Evolutionary conservation across 2,113 vertebrate species (phyloP), one percentile per base, ranked within the genome.

Genomic region (Crocuta crocuta): DNA sequence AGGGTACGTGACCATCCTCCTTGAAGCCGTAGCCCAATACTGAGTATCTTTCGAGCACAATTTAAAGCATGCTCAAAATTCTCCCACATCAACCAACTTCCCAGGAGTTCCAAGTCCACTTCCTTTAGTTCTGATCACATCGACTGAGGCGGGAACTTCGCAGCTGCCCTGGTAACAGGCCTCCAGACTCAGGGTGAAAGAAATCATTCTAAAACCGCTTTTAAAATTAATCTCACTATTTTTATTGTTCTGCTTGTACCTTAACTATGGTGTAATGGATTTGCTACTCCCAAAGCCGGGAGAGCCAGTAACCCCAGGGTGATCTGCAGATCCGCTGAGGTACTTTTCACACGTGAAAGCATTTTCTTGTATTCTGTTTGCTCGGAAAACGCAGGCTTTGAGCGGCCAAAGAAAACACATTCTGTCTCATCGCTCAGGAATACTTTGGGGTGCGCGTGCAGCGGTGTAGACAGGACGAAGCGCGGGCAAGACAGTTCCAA

Each of bases 211-310:
- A 95, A 97, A 97, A 96, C 45, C 80, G 48, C 19, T 17, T 55
- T 89, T 81, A 82, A 86, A 98, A 98, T 85, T 65, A 98, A 97
- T 91, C 94, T 97, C 92, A 91, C 79, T 91, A 28, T 17, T 73
- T 90, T 95, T 93, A 96, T 94, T 94, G 76, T 92, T 97, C 95
- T 70, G 92, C 82, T 92, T 97, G 98, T 87, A 97, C 98, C 97
- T 98, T 98, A 92, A 70, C 97, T 96, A 63, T 43, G 79, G 96
- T 97, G 85, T 63, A 90, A 78, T 58, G 97, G 65, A 95, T 80
- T 48, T 92, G 97, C 97, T 91, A 98, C 96, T 81, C 98, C 96
- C 97, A 96, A 98, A 91, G 98, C 97, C 45, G 94, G 97, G 61
- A 95, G 55, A 95, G 92, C 96, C 66, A 94, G 80, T 39, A 97